Base-by-base conservation (phyloP, 2,888 invertebrate genomes). In the Drosophila barbarae region DNA sequence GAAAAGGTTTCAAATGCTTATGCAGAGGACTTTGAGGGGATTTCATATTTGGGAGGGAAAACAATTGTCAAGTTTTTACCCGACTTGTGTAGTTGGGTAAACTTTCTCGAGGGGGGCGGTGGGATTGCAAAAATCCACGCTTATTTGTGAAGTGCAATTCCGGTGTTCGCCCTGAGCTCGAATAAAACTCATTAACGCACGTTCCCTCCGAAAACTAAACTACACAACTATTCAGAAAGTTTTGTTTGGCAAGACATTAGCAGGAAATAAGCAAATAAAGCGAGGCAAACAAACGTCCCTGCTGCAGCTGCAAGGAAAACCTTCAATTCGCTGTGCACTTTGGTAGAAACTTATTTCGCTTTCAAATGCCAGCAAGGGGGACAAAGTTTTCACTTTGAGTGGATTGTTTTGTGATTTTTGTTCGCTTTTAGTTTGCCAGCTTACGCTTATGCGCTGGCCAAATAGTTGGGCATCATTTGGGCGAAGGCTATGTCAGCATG, bases 101-200 rank as follows among this genome's bases (percentile, higher is more conserved):
- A 61, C 50, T 61, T 61, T 36, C 30, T 12, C n/a, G 9, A 30
- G n/a, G 63, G 36, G 12, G 32, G 23, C 1, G 21, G 21, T 32
- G 23, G 23, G n/a, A 36, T 34, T 28, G 42, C 44, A 63, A 63
- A 51, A 63, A 44, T 63, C 63, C 32, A 44, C 63, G 61, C 61
- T 63, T 61, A 63, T 63, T 61, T 51, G 63, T 51, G 42, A 21
- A 63, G 63, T 63, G 51, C 42, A 61, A 10, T 44, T 42, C 41
- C 52, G 36, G 49, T 68, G 53, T 47, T 58, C 38, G 52, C 67
- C 68, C 30, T 28, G 41, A 53, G 52, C 46, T 66, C 32, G 55
- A 64, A 59, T 42, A 39, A 79, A 78, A 75, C 64, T 80, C 69
- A 83, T 83, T 83, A 80, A 77, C 66, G 54, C 68, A 60, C 67